Evolutionary conservation across 2,113 vertebrate genomes (phyloP).

Genomic region (Lipophrys pholis): DNA sequence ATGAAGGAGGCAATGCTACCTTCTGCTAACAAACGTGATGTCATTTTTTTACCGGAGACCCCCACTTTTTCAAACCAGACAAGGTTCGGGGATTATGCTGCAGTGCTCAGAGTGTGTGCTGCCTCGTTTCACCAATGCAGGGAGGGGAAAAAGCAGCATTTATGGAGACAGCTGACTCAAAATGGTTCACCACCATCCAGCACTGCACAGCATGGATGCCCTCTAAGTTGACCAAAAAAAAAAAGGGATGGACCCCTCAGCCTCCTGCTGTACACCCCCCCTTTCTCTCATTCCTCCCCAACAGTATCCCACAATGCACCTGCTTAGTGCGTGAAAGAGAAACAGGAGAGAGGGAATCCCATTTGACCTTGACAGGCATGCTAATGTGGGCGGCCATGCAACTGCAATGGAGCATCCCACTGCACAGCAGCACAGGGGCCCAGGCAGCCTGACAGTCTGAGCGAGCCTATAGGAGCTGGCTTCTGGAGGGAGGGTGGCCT

Average conservation of each 20-base stretch:
- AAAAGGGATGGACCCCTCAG: constrained; percentile 47
- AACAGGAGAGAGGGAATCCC: constrained; percentile 81
- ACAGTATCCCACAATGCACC: constrained; percentile 82
- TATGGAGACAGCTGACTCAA: constrained; percentile 60
- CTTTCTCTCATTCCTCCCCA: constrained; percentile 60
- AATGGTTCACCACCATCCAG: constrained; percentile 72
- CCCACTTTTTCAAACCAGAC: constrained; percentile 11
- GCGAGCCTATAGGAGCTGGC: constrained; percentile 60
- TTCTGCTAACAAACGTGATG: constrained; percentile 13
- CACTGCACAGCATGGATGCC: constrained; percentile 51
- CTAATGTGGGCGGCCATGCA: constrained; percentile 83
- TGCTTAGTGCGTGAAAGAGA: constrained; percentile 69
- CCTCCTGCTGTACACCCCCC: constrained; percentile 44
- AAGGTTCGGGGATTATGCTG: constrained; percentile 12
- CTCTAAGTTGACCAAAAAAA: constrained; percentile 50
- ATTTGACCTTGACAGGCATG: constrained; percentile 84
- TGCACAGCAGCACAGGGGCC: constrained; percentile 76
- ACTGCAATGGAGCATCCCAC: constrained; percentile 82
- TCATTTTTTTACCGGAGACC: constrained; percentile 1
- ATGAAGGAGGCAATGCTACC: constrained; percentile 2
- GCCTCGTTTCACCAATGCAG: constrained; percentile 8
- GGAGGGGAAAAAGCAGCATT: not conserved
- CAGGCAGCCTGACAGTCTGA: constrained; percentile 61
- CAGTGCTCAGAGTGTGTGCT: constrained; percentile 33
- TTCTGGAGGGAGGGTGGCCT: constrained; percentile 50